Evolutionary conservation across 2,888 invertebrate genomes (phyloP).

Genomic region (Tiphia femorata): DNA sequence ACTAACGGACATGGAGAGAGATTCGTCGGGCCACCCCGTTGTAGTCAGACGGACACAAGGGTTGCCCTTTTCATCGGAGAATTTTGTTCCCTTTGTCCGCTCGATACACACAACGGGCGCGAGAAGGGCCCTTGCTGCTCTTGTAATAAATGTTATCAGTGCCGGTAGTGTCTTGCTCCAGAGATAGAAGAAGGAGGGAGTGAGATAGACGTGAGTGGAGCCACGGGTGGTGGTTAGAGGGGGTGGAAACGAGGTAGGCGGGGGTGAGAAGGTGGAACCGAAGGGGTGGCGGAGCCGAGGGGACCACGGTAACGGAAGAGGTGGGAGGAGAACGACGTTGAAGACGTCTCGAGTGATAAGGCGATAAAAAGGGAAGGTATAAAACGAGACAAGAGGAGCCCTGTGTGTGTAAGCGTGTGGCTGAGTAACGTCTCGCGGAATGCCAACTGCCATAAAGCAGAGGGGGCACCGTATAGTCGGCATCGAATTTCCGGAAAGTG

Average conservation of each 20-base stretch:
- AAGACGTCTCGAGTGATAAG: conserved; percentile 54
- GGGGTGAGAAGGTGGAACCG: too few species aligned
- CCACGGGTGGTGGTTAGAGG: too few species aligned
- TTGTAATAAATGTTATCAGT: conserved; percentile 50
- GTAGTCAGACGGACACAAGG: too few species aligned
- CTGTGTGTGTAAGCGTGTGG: conserved; percentile 29
- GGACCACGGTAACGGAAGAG: conserved; percentile 8
- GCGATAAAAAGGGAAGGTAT: conserved; percentile 51
- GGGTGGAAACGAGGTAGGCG: too few species aligned
- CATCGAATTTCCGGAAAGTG: conserved; percentile 41
- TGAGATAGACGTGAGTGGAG: too few species aligned
- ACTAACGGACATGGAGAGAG: too few species aligned
- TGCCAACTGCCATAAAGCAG: conserved; percentile 36
- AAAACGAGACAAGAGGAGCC: conserved; percentile 46
- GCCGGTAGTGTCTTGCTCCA: conserved; percentile 32
- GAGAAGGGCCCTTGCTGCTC: conserved; percentile 27
- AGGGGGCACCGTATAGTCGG: conserved; percentile 24
- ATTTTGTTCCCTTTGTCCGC: conserved; percentile 37
- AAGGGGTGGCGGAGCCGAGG: too few species aligned
- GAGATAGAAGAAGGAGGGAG: conserved; percentile 6
- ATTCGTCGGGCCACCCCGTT: too few species aligned
- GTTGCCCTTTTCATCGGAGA: conserved; percentile 9
- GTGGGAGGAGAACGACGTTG: conserved; percentile 15
- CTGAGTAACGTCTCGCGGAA: conserved; percentile 36
- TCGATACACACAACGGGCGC: conserved; percentile 8